Evolutionary conservation across 2,888 invertebrate species (phyloP).

Genomic region (Ormyrus pomaceus): DNA sequence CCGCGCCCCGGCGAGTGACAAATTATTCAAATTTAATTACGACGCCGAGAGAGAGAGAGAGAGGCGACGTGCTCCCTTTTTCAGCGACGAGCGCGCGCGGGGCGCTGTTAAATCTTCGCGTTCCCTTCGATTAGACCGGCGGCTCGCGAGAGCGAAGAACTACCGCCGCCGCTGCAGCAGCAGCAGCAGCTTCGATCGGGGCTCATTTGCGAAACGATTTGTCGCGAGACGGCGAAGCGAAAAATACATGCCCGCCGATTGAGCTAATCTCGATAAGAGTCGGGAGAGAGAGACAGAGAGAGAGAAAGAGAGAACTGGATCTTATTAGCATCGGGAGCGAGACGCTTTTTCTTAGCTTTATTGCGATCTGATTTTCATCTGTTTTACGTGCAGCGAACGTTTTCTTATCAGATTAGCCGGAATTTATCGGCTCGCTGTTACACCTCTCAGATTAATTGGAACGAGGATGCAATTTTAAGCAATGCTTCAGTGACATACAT

Average conservation of each 20-base stretch:
- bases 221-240: constrained; percentile 9
- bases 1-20: constrained; percentile 35
- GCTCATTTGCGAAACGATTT: constrained; percentile 50
- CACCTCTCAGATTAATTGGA: no score
- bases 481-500: no score
- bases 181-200: constrained; percentile 24
- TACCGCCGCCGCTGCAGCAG: neutral
- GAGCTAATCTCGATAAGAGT: no score
- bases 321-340: constrained; percentile 25
- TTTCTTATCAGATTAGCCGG: no score
- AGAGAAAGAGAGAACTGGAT: constrained; percentile 27
- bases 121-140: constrained; percentile 45
- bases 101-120: constrained; percentile 49
- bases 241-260: constrained; percentile 34
- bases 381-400: neutral
- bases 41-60: neutral
- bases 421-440: no score
- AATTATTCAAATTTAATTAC: constrained; percentile 58
- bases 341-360: neutral
- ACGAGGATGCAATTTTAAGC: no score
- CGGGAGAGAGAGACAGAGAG: neutral
- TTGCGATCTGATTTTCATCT: neutral
- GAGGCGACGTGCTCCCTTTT: no score
- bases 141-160: constrained; percentile 23
- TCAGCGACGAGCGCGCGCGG: neutral